Base-by-base conservation (phyloP, 2,888 invertebrate species). In the Limenitis camilla region DNA sequence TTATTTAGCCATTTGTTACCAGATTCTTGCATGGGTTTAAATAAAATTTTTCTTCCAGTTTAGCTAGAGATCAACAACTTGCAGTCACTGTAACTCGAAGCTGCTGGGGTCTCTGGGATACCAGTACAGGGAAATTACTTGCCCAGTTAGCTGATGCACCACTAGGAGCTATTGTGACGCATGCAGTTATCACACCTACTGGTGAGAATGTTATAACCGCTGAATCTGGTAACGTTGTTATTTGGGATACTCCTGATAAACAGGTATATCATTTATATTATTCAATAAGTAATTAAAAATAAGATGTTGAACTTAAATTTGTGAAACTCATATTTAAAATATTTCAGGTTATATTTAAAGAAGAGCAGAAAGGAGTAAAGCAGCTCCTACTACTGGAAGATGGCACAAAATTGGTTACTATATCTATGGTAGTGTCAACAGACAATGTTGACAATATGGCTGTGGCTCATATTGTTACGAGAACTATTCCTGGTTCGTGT, bases 91-190 rank as follows among this genome's bases (percentile, higher is more conserved):
- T 96, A 1, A 98, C 99, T 0, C 89, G 99, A 55, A 96, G 95
- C 66, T 97, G 96, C 71, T 95, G 98, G 59, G 98, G 97, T 0
- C 92, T 99, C 2, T 99, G 98, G 97, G 94, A 97, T 76, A 90
- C 97, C 28, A 90, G 93, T 61, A 92, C 93, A 0, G 98, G 98
- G 0, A 92, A 92, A 63, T 85, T 98, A n/a, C 81, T 94, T 55
- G 91, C 95, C 0, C 96, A 95, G 71, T 82, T 98, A 32, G 96
- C 97, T 0, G 97, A 97, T 64, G 96, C 95, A 60, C 95, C 96
- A 0, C 86, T 97, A 3, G 97, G 97, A 0, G 97, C 98, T 6
- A 98, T 98, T 62, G 96, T 98, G 0, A 97, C 97, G 0, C 95
- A 97, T 61, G 97, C 97, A 0, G 90, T 92, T 43, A 94, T 98